A percentile compares a stretch with the other conserved stretches of the same genome.
phyloP scores from a whole-genome alignment of 2,113 vertebrate species.

The Oryzias melastigma region DNA sequence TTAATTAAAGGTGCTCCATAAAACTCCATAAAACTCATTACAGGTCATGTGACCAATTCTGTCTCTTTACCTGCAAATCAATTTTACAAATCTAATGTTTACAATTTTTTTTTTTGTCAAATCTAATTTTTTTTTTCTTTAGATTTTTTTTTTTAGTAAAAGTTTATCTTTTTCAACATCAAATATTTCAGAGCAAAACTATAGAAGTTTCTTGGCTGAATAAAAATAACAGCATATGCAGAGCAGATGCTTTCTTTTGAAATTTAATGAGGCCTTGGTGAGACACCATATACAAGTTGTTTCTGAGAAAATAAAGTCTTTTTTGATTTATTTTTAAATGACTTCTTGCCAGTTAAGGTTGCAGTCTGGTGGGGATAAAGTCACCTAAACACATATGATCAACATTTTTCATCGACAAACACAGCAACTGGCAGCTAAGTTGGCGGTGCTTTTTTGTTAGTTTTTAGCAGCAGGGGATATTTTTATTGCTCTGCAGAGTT shows the following conservation, averaged over 20 bases:
- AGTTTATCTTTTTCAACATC: not conserved
- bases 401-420: constrained; percentile 4
- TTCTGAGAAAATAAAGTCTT: not conserved
- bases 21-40: too few species aligned
- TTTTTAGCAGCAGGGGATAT: constrained; percentile 25
- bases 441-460: too few species aligned
- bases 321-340: not conserved
- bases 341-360: not conserved
- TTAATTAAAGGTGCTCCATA: too few species aligned
- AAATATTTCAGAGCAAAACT: not conserved
- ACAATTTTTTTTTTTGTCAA: too few species aligned
- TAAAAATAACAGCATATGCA: not conserved
- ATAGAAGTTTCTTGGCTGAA: not conserved
- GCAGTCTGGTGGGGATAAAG: not conserved
- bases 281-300: not conserved
- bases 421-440: not conserved
- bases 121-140: too few species aligned
- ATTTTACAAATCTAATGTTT: too few species aligned
- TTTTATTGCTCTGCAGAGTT: constrained; percentile 7
- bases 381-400: constrained; percentile 15
- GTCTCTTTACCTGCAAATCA: too few species aligned
- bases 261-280: not conserved
- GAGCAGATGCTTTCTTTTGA: not conserved
- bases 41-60: too few species aligned
- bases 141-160: not conserved